Conservation (phyloP, 2,888 invertebrate species). For the Eilema depressum region DNA sequence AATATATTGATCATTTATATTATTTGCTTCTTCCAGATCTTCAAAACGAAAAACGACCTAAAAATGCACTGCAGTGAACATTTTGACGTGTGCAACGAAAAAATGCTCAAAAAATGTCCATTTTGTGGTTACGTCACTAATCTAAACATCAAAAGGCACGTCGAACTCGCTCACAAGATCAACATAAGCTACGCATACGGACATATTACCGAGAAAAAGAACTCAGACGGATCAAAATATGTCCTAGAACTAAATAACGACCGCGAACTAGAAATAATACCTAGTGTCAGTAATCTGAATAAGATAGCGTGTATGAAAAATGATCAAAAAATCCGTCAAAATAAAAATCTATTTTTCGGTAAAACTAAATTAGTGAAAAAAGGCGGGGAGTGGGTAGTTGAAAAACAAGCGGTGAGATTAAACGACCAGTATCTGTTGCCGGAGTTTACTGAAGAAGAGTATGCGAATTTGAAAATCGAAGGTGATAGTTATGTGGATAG, state of each 20-base stretch:
- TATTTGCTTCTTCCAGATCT: conserved; percentile 66
- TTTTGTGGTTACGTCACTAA: conserved; percentile 67
- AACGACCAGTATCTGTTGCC: conserved; percentile 56
- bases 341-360: conserved; percentile 55
- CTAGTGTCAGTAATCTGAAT: conserved; percentile 71
- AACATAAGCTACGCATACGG: conserved; percentile 49
- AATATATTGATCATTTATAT: too few relatives aligned
- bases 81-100: conserved; percentile 69
- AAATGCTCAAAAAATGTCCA: conserved; percentile 72
- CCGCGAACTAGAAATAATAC: conserved; percentile 69
- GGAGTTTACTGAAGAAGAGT: conserved; percentile 52
- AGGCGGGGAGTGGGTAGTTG: conserved; percentile 71
- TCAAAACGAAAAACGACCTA: conserved; percentile 65
- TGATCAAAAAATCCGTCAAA: conserved; percentile 61
- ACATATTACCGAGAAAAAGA: conserved; percentile 56
- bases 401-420: conserved; percentile 56
- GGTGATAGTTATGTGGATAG: conserved; percentile 60
- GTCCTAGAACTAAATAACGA: conserved; percentile 60
- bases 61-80: conserved; percentile 70
- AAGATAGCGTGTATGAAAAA: conserved; percentile 63
- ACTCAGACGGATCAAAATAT: conserved; percentile 57
- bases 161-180: conserved; percentile 55
- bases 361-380: conserved; percentile 70
- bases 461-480: conserved; percentile 40
- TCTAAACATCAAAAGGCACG: conserved; percentile 56